Base-by-base conservation (phyloP, 2,888 invertebrate genomes). In the Caprella mutica region DNA sequence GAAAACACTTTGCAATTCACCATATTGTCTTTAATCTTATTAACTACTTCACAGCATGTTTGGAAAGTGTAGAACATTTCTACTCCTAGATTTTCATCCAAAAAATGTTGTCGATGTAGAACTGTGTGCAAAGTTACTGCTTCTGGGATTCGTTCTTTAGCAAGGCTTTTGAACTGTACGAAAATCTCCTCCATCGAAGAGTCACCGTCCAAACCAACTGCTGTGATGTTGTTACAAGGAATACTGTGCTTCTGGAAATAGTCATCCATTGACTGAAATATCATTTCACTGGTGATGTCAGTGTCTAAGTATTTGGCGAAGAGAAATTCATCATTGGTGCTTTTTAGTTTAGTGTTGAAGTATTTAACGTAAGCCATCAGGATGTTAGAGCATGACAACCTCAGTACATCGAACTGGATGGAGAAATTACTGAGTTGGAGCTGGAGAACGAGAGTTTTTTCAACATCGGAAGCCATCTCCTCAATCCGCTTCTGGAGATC, bases 211-310 rank as follows among this genome's bases (percentile, higher is more conserved):
- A n/a, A n/a, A n/a, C n/a, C n/a, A n/a, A n/a, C 8, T 44, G 42
- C 52, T 52, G 53, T 54, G 24, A 54, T 55, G 55, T 59, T 58
- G 21, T 12, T 55, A 33, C 52, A 40, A 44, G 52, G 52, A 52
- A 55, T 50, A 27, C 50, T 51, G 51, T 51, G 55, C 42, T 55
- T 55, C 9, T 42, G 1, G 12, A 40, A 58, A 55, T 58, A 54
- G 23, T 58, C 30, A 42, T 55, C 46, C 50, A 46, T 23, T 33
- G 42, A 58, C 33, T 40, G 21, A 46, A 55, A 58, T 55, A 61
- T 46, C 24, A 46, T 51, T 50, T 55, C 48, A 6, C 42, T 56
- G 52, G 42, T 58, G n/a, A 50, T 42, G 55, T 61, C 42, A 54
- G 39, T 29, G 52, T 27, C 26, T 17, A 61, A 46, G 39, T 40